These are phyloP conservation scores for Crocidura indochinensis DNA, from an alignment of 2,797 vertebrate species.

Conservation along the genomic window DNA sequence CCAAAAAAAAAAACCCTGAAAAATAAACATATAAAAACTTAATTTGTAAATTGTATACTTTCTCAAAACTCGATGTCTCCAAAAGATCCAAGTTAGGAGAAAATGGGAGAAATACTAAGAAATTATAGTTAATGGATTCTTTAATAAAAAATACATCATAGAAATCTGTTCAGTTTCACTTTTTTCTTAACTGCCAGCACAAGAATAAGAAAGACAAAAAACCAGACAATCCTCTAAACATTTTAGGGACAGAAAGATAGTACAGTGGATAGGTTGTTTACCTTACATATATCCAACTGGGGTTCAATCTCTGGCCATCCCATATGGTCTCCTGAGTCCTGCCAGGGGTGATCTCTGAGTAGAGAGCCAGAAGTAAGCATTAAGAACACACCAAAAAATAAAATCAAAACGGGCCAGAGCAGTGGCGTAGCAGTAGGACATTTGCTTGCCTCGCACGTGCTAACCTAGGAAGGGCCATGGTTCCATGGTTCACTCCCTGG, in stretches of 20 bases:
- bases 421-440: too few species aligned
- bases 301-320: too few species aligned
- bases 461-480: too few species aligned
- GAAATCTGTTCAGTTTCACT: not conserved
- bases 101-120: not conserved
- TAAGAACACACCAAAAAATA: too few species aligned
- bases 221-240: not conserved
- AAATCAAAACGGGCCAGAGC: too few species aligned
- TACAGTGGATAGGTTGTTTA: too few species aligned
- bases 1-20: not conserved
- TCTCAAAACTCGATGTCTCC: not conserved
- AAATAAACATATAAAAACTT: not conserved
- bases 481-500: too few species aligned
- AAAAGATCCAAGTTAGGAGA: not conserved
- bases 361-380: too few species aligned
- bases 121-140: not conserved
- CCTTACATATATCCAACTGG: too few species aligned
- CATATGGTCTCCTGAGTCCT: too few species aligned
- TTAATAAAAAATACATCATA: not conserved
- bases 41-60: conserved; percentile 1
- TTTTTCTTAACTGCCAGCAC: conserved; percentile 28
- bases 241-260: not conserved
- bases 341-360: too few species aligned
- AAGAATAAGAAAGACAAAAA: conserved; percentile 25
- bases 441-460: too few species aligned